Base-by-base conservation (phyloP, 1,140 invertebrate genomes). In the Helicoverpa armigera region DNA sequence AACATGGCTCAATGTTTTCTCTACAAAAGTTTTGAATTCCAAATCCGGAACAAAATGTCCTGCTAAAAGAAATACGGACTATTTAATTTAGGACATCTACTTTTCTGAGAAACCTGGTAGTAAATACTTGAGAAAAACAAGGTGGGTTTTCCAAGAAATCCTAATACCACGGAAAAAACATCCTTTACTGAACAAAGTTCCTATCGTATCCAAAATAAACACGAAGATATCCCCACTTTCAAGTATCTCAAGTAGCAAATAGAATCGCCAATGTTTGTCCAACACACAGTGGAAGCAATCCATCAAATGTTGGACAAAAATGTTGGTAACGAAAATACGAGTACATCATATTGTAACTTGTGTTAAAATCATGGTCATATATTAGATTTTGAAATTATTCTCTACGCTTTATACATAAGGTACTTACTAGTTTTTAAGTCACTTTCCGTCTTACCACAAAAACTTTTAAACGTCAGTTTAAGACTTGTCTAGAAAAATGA, bases 221-320 rank as follows among this genome's bases (percentile, higher is more conserved):
- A 53, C 18, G 48, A 13, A 51, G 16, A 69, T 69, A 69, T 67
- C 63, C 67, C 18, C 18, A 70, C 48, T 70, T 53, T 18, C 67
- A 23, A 70, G 67, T 51, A 70, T 53, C 48, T 70, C 16, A 53
- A 70, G 67, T 70, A 70, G 48, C 67, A 70, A 70, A 70, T 70
- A 67, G 35, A 67, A 67, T 67, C 63, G n/a, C 29, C 14, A 67
- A 67, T 67, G 63, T 67, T 48, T 67, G 63, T 43, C 10, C 4
- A 67, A 16, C 63, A 14, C 43, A 67, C 35, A 70, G 51, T 70
- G 67, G 67, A 70, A 48, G 67, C 18, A 31, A 53, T 70, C 67
- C 48, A 70, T 70, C 67, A 70, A 70, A 70, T 48, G 67, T 70
- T 70, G 67, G 67, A 70, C 67, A 53, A 18, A 70, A 70, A 48